Conservation (phyloP, 2,797 vertebrate species). For the Hyperoplus lanceolatus region DNA sequence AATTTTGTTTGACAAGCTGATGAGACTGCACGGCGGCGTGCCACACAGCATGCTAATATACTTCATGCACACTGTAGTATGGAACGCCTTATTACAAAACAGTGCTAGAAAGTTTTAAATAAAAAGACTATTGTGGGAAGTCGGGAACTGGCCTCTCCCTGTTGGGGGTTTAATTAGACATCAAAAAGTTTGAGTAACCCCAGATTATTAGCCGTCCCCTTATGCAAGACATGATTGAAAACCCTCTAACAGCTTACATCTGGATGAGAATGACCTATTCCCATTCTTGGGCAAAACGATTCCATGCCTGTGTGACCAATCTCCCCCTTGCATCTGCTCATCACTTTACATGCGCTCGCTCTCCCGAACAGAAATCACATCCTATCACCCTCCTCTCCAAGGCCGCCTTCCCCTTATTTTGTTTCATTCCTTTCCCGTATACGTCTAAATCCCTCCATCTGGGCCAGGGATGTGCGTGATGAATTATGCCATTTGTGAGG, state of each 20-base stretch:
- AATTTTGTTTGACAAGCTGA: slow-evolving; percentile 79
- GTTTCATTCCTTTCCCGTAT: slow-evolving; percentile 65
- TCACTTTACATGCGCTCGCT: slow-evolving; percentile 22
- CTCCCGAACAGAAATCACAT: slow-evolving; percentile 54
- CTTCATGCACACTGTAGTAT: slow-evolving; percentile 9
- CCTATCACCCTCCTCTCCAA: slow-evolving; percentile 45
- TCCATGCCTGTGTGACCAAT: slow-evolving; percentile 35
- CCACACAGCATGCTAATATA: slow-evolving; percentile 65
- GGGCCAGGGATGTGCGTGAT: slow-evolving; percentile 35
- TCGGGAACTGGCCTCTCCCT: slow-evolving; percentile 11
- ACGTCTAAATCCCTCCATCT: slow-evolving; percentile 75
- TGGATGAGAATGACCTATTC: slow-evolving; percentile 47
- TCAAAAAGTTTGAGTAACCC: slow-evolving; percentile 20
- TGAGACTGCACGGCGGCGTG: slow-evolving; percentile 51
- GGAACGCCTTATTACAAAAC: slow-evolving; percentile 12
- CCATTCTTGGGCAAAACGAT: slow-evolving; percentile 39
- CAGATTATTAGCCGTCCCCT: slow-evolving; percentile 6
- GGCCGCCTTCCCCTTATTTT: slow-evolving; percentile 36
- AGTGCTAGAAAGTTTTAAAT: background rate
- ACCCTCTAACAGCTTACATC: slow-evolving; percentile 26
- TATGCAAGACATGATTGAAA: slow-evolving; percentile 21
- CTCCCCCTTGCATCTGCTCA: slow-evolving; percentile 64
- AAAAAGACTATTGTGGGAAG: background rate
- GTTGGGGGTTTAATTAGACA: slow-evolving; percentile 45
- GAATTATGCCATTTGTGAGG: slow-evolving; percentile 48